Evolutionary conservation across 2,797 vertebrate species (phyloP), one percentile per base, ranked within the genome.

Genomic region (Lutjanus argentimaculatus): DNA sequence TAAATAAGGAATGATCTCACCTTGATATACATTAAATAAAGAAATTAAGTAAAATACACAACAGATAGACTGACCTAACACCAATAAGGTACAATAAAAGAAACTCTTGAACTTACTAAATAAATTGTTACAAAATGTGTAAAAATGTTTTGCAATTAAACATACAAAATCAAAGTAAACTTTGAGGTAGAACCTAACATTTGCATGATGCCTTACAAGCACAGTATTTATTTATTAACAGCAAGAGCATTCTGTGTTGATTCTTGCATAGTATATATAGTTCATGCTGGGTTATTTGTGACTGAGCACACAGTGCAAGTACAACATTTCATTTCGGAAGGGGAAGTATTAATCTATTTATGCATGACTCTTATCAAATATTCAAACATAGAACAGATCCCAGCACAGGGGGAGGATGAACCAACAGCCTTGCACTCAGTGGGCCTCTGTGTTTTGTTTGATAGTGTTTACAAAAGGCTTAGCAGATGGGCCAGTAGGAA

Each of bases 381-480:
- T 67, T 62, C 36, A 5, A 82, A 80, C 70, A 25, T 58, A 76
- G 46, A 79, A 59, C 46, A 70, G 70, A 74, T 68, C 49, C 56
- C 14, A 61, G 62, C 75, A 61, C 58, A 69, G 21, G 22, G 52
- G 56, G 64, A 73, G 45, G 30, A 74, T 68, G 58, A 80, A 45
- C 63, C 45, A 61, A 48, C 69, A 85, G 69, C 25, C 72, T 63
- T 84, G 53, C 67, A 62, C 85, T 72, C 77, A 48, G 75, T 84
- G 52, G 66, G 75, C 51, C 65, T 67, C 53, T 80, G 58, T 79
- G 67, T 76, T 84, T 76, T 81, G 42, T 82, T 87, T 86, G 67
- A 76, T 79, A 48, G 12, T 88, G 85, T 90, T 91, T 88, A 78
- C 70, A 85, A 72, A 91, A 80, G 71, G 45, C 48, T 78, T 64